Percentiles rank a stretch among this genome's conserved stretches.
Evolutionary conservation across 2,888 invertebrate species (phyloP).

Genomic region (Argyresthia goedartella): DNA sequence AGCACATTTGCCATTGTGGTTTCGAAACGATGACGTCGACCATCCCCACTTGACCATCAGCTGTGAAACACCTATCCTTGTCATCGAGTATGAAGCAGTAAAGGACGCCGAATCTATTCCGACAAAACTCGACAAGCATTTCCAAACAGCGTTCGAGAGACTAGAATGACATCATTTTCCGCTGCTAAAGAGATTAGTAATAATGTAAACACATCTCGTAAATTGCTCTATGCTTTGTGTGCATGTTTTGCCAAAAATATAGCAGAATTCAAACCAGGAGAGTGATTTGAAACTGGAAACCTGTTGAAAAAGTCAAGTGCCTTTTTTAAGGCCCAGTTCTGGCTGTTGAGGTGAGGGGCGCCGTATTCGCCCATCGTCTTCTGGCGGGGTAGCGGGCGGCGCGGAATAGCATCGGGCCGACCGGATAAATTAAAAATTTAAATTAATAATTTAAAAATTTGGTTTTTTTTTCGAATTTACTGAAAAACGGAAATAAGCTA

Average conservation of each 20-base stretch:
- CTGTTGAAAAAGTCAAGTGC: neutral
- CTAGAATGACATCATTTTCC: conserved; percentile 44
- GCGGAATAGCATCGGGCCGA: too few species aligned
- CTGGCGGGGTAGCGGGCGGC: too few species aligned
- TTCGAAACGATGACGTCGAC: conserved; percentile 18
- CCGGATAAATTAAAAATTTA: too few species aligned
- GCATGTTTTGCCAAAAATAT: conserved; percentile 25
- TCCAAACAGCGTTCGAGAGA: neutral
- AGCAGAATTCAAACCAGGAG: too few species aligned
- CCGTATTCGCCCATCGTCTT: too few species aligned
- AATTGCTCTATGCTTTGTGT: conserved; percentile 9
- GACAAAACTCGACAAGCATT: conserved; percentile 1
- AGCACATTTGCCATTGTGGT: conserved; percentile 20
- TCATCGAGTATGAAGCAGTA: neutral
- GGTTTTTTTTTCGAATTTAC: too few species aligned
- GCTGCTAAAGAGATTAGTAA: conserved; percentile 52
- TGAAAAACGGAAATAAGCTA: too few species aligned
- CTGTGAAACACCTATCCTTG: neutral
- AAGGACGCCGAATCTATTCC: neutral
- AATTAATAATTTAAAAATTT: too few species aligned
- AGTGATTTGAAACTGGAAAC: too few species aligned
- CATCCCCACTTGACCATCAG: neutral
- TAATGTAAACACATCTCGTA: conserved; percentile 43
- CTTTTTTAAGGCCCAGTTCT: too few species aligned
- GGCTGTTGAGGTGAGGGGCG: too few species aligned